phyloP scores from a whole-genome alignment of 2,113 vertebrate genomes.

The Toxotes jaculatrix region DNA sequence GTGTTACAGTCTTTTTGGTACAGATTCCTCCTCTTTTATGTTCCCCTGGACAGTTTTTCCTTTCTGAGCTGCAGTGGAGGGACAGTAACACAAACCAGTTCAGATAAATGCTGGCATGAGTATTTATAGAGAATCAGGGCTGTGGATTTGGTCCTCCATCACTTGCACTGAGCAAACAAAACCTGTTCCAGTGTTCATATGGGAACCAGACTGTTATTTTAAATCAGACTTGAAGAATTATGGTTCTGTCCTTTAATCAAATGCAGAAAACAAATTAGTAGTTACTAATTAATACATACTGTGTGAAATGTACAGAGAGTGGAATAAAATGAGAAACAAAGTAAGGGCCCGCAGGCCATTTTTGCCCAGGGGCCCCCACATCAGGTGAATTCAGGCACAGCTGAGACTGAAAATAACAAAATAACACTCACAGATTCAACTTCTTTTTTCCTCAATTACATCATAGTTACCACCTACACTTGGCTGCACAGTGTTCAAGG shows the following conservation, averaged over 20 bases:
- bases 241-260: too few relatives aligned
- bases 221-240: too few relatives aligned
- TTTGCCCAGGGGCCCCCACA: not conserved
- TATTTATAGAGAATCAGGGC: not conserved
- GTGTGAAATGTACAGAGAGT: too few relatives aligned
- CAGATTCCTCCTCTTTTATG: not conserved
- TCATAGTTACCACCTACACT: constrained; percentile 22
- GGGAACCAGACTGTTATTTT: not conserved
- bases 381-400: not conserved
- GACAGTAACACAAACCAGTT: not conserved
- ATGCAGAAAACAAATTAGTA: not conserved
- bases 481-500: constrained; percentile 20
- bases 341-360: not conserved
- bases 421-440: not conserved
- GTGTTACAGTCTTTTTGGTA: not conserved
- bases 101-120: not conserved
- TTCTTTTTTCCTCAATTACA: not conserved
- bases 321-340: not conserved
- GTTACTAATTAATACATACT: not conserved
- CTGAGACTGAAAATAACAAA: not conserved
- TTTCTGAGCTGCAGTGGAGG: not conserved
- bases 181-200: not conserved
- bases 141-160: not conserved
- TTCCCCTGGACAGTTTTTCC: not conserved
- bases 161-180: too few relatives aligned